These are phyloP conservation scores for Bucco capensis DNA, from an alignment of 2,113 vertebrate species.

Conservation along the genomic window DNA sequence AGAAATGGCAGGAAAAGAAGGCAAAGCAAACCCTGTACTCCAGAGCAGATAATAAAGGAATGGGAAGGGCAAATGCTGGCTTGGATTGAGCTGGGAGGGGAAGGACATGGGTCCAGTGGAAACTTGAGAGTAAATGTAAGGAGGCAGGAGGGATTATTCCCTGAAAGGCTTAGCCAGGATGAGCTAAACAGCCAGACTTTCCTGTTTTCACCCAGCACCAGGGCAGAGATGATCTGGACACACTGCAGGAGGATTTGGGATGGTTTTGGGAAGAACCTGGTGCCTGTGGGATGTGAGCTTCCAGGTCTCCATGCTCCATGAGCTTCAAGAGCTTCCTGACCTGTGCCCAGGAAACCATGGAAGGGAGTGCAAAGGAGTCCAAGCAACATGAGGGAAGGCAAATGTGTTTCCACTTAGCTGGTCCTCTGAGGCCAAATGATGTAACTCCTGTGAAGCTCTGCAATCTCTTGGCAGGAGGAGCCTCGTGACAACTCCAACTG, in stretches of 20 bases:
- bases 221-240: background rate
- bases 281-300: rapidly evolving
- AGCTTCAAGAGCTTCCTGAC: background rate
- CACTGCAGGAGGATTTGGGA: background rate
- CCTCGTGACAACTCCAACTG: constrained; percentile 37
- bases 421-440: constrained; percentile 55
- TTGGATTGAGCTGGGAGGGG: rapidly evolving
- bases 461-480: constrained; percentile 39
- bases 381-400: background rate
- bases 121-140: background rate
- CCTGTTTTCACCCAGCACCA: rapidly evolving
- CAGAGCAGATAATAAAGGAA: background rate
- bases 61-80: background rate
- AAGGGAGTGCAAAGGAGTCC: background rate
- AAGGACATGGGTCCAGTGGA: background rate
- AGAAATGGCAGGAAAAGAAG: background rate
- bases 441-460: constrained; percentile 44
- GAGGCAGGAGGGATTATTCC: background rate
- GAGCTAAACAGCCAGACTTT: rapidly evolving
- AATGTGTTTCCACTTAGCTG: constrained; percentile 66
- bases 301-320: rapidly evolving
- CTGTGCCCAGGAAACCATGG: rapidly evolving
- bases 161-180: background rate
- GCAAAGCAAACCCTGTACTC: background rate
- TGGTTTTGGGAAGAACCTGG: rapidly evolving